Evolutionary conservation across 2,797 vertebrate genomes (phyloP).

Genomic region (Halcyon leucocephala): DNA sequence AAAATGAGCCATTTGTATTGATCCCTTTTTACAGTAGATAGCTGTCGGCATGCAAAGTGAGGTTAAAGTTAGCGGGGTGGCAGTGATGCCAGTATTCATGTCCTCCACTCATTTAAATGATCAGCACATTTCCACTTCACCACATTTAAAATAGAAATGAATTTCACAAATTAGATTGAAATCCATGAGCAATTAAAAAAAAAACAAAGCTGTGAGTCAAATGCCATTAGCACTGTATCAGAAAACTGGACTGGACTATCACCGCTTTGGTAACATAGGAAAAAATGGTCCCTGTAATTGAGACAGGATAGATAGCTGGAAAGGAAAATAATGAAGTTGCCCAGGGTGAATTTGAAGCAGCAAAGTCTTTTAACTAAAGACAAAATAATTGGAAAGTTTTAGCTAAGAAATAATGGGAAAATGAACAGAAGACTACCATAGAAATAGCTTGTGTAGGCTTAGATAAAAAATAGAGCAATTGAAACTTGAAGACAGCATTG

Average conservation of each 20-base stretch:
- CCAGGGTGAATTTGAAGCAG: slow-evolving; percentile 34
- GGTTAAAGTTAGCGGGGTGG: not conserved
- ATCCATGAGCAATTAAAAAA: slow-evolving; percentile 1
- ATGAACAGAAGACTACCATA: slow-evolving; percentile 29
- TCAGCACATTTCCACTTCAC: not conserved
- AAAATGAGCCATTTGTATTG: not conserved
- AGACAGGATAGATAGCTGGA: slow-evolving; percentile 16
- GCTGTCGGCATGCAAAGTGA: not conserved
- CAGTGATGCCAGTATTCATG: not conserved
- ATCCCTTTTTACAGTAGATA: not conserved
- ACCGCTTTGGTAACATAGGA: not conserved
- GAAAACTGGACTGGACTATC: not conserved
- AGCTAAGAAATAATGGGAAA: slow-evolving; percentile 57
- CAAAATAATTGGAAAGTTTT: slow-evolving; percentile 65
- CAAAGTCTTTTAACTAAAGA: slow-evolving; percentile 55
- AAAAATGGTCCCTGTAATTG: slow-evolving; percentile 26
- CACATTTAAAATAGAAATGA: not conserved
- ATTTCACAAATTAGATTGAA: slow-evolving; percentile 17
- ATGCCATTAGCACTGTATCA: not conserved
- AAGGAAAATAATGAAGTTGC: slow-evolving; percentile 62
- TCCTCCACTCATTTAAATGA: not conserved
- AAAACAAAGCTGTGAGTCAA: not conserved
- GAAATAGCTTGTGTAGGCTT: slow-evolving; percentile 38
- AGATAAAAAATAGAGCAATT: slow-evolving; percentile 49
- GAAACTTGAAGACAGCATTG: slow-evolving; percentile 21